Conservation (phyloP, 2,113 vertebrate genomes). For the Phyllopteryx taeniolatus region DNA sequence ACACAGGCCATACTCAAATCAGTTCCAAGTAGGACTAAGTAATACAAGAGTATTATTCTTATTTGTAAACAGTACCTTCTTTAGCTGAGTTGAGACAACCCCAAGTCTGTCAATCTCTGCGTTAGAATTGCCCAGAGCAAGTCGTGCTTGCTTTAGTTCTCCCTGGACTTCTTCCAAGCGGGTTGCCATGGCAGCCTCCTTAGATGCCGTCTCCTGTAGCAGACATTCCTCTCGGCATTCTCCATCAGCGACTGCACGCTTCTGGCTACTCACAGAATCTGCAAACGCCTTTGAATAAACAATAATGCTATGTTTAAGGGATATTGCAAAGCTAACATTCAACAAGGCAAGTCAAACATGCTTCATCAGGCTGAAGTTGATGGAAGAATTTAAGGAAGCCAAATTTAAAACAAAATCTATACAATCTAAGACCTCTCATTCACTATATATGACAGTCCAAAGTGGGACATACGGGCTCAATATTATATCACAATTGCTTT, state of each 20-base stretch:
- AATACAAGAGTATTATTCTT: not conserved
- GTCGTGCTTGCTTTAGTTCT: constrained; percentile 74
- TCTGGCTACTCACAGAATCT: constrained; percentile 79
- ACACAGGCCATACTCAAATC: constrained; percentile 13
- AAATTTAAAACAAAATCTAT: not conserved
- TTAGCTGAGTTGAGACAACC: constrained; percentile 66
- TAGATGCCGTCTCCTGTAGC: constrained; percentile 77
- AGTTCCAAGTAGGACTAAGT: not conserved
- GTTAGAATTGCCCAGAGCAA: constrained; percentile 65
- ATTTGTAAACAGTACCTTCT: constrained; percentile 68
- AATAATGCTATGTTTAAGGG: not conserved
- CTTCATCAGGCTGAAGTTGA: not conserved
- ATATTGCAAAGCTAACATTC: not conserved
- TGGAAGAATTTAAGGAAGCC: not conserved
- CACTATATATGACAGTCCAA: not conserved
- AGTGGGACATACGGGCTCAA: not conserved
- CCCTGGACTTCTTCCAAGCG: constrained; percentile 76
- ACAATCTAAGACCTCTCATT: not conserved
- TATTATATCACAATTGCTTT: not conserved
- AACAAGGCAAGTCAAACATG: not conserved
- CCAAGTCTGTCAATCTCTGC: constrained; percentile 75
- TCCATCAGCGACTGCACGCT: constrained; percentile 78
- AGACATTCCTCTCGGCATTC: constrained; percentile 79
- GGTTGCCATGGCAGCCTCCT: constrained; percentile 77
- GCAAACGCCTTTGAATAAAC: constrained; percentile 72